These are phyloP conservation scores for Cephus nigrinus DNA, from an alignment of 2,888 invertebrate genomes.

Conservation along the genomic window DNA sequence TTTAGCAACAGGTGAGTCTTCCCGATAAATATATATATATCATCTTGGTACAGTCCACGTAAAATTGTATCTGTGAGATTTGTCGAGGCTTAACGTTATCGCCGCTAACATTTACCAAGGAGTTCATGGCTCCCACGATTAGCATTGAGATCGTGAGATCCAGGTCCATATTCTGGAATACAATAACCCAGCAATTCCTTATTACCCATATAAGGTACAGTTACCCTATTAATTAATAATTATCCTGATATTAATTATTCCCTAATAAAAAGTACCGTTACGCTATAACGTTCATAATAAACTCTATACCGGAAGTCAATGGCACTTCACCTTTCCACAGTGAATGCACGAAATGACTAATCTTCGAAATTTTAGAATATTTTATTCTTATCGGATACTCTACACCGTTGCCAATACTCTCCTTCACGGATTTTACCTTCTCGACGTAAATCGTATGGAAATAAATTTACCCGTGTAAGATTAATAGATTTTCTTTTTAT, in stretches of 20 bases:
- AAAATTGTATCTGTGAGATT: neutral
- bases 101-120: neutral
- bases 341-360: neutral
- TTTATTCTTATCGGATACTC: neutral
- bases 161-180: constrained; percentile 35
- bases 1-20: neutral
- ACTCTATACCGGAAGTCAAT: neutral
- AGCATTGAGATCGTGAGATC: constrained; percentile 59
- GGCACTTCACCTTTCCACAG: neutral
- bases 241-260: constrained; percentile 12
- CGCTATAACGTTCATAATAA: neutral
- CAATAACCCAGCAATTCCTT: constrained; percentile 16
- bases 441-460: neutral
- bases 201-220: constrained; percentile 16
- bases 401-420: neutral
- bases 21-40: neutral
- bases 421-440: neutral
- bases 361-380: neutral
- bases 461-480: neutral
- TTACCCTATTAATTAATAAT: constrained; percentile 18
- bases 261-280: constrained; percentile 4
- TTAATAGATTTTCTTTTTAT: neutral
- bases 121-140: constrained; percentile 37
- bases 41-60: neutral
- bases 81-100: neutral